Evolutionary conservation across 2,888 invertebrate genomes (phyloP).

Genomic region (Loripinus fragilis): DNA sequence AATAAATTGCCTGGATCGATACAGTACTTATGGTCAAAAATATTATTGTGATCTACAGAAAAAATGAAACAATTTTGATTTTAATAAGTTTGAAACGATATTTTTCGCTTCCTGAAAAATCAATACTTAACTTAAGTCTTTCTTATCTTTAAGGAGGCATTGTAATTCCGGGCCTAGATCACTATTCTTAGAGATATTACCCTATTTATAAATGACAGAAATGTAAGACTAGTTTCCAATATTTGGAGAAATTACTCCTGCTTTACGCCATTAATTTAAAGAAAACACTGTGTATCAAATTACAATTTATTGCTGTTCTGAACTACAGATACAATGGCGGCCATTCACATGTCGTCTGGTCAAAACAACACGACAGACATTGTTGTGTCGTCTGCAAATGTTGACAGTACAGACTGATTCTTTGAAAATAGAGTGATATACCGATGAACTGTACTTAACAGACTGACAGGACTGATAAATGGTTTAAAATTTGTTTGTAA

Average conservation of each 20-base stretch:
- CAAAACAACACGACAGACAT: constrained; percentile 54
- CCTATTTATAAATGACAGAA: too few species aligned
- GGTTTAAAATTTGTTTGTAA: not conserved
- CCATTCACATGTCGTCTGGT: constrained; percentile 51
- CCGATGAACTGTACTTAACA: not conserved
- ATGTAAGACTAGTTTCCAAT: constrained; percentile 36
- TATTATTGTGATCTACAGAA: too few species aligned
- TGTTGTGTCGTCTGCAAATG: constrained; percentile 33
- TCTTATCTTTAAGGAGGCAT: too few species aligned
- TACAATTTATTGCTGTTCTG: constrained; percentile 55
- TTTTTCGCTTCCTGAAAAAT: too few species aligned
- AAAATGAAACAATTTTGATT: too few species aligned
- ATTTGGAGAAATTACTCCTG: constrained; percentile 32
- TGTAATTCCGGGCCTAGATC: too few species aligned
- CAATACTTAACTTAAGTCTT: too few species aligned
- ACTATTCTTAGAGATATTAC: too few species aligned
- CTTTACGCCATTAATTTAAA: constrained; percentile 58
- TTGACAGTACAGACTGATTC: constrained; percentile 33
- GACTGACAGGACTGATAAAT: constrained; percentile 2
- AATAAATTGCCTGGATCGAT: too few species aligned
- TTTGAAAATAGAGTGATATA: not conserved
- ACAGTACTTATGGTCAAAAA: too few species aligned
- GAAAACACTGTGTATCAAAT: constrained; percentile 56
- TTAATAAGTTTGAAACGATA: too few species aligned
- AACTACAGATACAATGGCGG: constrained; percentile 49